Evolutionary conservation across 2,888 invertebrate genomes (phyloP).

Genomic region (Drosophila acutilabella): DNA sequence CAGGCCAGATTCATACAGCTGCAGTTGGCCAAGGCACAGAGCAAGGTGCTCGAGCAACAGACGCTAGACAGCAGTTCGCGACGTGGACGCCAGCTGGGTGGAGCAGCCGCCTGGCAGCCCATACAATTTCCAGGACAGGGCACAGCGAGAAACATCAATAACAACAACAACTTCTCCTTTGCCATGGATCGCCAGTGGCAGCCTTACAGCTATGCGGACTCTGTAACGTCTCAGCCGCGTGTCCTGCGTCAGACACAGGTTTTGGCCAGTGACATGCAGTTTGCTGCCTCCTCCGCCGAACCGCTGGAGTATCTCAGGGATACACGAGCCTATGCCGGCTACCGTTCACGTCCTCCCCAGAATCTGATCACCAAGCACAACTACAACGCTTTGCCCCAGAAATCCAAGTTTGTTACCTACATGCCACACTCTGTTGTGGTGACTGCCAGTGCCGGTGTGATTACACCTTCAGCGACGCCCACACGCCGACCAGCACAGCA

Average conservation of each 20-base stretch:
- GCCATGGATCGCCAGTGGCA: conserved; percentile 75
- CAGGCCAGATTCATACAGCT: conserved; percentile 74
- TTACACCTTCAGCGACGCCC: conserved; percentile 46
- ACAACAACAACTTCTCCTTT: conserved; percentile 58
- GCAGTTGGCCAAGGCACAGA: conserved; percentile 72
- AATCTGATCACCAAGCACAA: conserved; percentile 79
- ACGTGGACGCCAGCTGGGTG: conserved; percentile 49
- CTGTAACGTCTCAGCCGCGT: conserved; percentile 55
- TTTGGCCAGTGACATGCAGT: conserved; percentile 64
- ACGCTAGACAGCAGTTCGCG: conserved; percentile 36
- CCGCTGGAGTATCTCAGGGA: conserved; percentile 53
- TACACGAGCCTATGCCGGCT: conserved; percentile 56
- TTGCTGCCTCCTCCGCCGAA: conserved; percentile 54
- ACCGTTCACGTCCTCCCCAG: conserved; percentile 61
- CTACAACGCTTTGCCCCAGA: conserved; percentile 61
- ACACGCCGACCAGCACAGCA: conserved; percentile 28
- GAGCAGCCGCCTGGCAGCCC: conserved; percentile 50
- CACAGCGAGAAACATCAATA: conserved; percentile 37
- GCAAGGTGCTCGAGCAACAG: conserved; percentile 56
- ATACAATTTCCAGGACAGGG: conserved; percentile 42
- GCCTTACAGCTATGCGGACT: conserved; percentile 46
- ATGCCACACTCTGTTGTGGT: conserved; percentile 76
- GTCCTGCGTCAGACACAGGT: conserved; percentile 57
- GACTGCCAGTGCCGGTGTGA: conserved; percentile 70
- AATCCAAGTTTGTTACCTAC: conserved; percentile 68